Percentiles rank a stretch among this genome's conserved stretches.
These are phyloP conservation scores for Cylindroiulus punctatus DNA, from an alignment of 2,888 invertebrate species.

Conservation along the genomic window DNA sequence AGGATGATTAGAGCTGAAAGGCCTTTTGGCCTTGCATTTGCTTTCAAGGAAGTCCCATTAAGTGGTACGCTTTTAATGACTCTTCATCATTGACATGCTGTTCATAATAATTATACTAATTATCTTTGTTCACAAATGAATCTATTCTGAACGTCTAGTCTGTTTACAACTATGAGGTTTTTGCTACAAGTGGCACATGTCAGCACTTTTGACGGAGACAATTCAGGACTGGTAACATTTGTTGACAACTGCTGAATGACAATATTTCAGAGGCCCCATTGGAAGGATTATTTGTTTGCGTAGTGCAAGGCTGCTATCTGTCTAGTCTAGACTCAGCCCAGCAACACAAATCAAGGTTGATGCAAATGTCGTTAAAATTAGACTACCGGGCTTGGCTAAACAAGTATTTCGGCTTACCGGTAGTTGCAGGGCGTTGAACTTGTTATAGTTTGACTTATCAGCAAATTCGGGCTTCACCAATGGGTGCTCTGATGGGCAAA, in stretches of 20 bases:
- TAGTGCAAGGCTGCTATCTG: background rate
- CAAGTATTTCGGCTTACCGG: conserved; percentile 26
- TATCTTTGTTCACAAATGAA: background rate
- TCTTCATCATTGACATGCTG: background rate
- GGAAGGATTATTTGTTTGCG: background rate
- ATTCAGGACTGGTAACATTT: background rate
- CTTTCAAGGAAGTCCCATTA: background rate
- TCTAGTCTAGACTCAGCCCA: background rate
- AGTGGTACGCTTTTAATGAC: background rate
- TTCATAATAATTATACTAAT: background rate
- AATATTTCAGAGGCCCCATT: background rate
- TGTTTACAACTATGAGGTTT: background rate
- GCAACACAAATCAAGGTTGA: background rate
- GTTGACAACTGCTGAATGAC: background rate
- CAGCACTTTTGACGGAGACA: background rate
- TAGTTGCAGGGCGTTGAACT: background rate
- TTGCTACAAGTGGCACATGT: background rate
- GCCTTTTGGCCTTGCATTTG: background rate
- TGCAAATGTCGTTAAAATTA: background rate
- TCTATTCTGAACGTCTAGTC: background rate
- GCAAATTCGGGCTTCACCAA: background rate
- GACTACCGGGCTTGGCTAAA: background rate
- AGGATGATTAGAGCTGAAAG: background rate
- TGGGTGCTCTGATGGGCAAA: background rate
- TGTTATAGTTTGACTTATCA: conserved; percentile 15